Conservation (phyloP, 1,140 invertebrate species). For the Drosophila busckii region DNA sequence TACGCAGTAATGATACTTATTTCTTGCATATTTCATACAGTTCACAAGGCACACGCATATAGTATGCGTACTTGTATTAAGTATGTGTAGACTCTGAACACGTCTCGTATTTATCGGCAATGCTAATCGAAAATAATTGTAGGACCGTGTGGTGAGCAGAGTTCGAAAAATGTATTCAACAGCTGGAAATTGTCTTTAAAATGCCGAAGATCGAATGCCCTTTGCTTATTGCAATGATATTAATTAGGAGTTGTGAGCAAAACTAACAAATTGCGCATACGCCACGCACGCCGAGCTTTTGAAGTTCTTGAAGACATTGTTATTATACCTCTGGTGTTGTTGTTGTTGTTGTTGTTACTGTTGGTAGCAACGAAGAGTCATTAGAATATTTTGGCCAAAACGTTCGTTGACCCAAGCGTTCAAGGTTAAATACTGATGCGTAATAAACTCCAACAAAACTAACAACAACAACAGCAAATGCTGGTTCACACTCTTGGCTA, state of each 20-base stretch:
- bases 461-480: constrained; percentile 23
- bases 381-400: constrained; percentile 73
- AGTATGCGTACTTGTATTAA: too few relatives aligned
- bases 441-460: constrained; percentile 46
- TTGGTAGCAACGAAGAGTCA: constrained; percentile 52
- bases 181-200: constrained; percentile 16
- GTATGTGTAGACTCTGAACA: constrained; percentile 40
- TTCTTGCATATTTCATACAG: too few relatives aligned
- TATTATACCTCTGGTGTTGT: constrained; percentile 25
- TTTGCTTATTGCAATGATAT: too few relatives aligned
- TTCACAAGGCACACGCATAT: too few relatives aligned
- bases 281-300: constrained; percentile 26
- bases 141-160: constrained; percentile 22
- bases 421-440: constrained; percentile 74
- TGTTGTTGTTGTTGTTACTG: constrained; percentile 18
- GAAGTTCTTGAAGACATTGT: constrained; percentile 41
- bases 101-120: constrained; percentile 52
- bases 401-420: constrained; percentile 61
- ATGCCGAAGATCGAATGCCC: too few relatives aligned
- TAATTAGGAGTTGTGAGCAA: too few relatives aligned
- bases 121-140: constrained; percentile 64
- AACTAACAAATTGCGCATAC: constrained; percentile 44
- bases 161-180: not conserved
- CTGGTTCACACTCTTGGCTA: constrained; percentile 6
- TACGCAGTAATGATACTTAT: too few relatives aligned